These are phyloP conservation scores for Catocala nupta DNA, from an alignment of 2,888 invertebrate genomes.

Conservation along the genomic window DNA sequence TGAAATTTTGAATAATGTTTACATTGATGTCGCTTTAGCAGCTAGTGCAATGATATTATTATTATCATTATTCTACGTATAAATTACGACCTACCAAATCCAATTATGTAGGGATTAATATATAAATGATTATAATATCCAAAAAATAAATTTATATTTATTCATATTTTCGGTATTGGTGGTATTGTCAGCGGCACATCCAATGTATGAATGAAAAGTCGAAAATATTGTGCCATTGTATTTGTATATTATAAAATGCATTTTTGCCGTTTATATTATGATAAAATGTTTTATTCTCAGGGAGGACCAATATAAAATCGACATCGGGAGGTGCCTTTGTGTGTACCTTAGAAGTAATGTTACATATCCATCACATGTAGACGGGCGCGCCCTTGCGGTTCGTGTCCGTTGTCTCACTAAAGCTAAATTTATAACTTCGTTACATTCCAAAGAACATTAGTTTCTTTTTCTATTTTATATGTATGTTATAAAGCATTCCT, in stretches of 20 bases:
- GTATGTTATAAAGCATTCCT: constrained; percentile 75
- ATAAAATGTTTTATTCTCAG: constrained; percentile 63
- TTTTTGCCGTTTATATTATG: constrained; percentile 58
- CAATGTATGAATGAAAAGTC: constrained; percentile 52
- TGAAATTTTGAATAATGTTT: constrained; percentile 68
- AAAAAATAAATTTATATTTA: constrained; percentile 49
- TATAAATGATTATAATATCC: constrained; percentile 40
- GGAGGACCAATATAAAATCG: constrained; percentile 75
- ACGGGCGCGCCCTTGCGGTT: constrained; percentile 28
- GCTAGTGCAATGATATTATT: constrained; percentile 77
- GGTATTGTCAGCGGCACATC: constrained; percentile 56
- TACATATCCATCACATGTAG: constrained; percentile 57
- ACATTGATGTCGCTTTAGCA: constrained; percentile 77
- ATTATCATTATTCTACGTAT: constrained; percentile 50
- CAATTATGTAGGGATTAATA: constrained; percentile 45
- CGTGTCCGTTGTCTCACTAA: constrained; percentile 43
- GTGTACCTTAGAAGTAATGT: constrained; percentile 68
- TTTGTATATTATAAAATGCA: constrained; percentile 51
- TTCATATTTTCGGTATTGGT: constrained; percentile 57
- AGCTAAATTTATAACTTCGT: constrained; percentile 70
- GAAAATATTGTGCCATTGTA: constrained; percentile 61
- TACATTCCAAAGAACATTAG: constrained; percentile 83
- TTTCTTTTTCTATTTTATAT: constrained; percentile 69
- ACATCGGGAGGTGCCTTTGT: constrained; percentile 75
- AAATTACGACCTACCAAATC: constrained; percentile 56